A percentile compares a stretch with the other conserved stretches of the same genome.
Evolutionary conservation across 2,113 vertebrate genomes (phyloP).

Genomic region (Danio rerio): DNA sequence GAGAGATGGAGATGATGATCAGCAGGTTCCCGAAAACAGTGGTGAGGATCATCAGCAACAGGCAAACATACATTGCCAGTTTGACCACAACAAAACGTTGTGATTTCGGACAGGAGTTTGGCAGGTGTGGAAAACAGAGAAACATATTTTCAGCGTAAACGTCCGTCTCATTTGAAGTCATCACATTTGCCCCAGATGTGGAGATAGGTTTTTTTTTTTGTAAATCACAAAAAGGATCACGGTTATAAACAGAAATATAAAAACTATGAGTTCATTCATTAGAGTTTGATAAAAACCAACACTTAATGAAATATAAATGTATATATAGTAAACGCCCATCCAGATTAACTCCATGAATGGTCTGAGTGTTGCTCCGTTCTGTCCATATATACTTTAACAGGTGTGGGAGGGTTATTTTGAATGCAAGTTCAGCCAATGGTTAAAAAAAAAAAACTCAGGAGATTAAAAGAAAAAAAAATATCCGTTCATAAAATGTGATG

Average conservation of each 20-base stretch:
- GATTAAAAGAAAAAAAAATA: background rate
- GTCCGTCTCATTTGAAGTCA: background rate
- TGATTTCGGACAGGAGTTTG: background rate
- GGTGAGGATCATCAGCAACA: conserved; percentile 65
- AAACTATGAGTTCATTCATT: background rate
- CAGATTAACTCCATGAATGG: background rate
- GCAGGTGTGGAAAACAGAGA: conserved; percentile 32
- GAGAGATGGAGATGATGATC: conserved; percentile 57
- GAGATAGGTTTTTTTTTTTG: background rate
- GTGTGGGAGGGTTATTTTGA: too few species aligned
- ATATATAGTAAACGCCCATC: background rate
- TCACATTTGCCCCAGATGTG: background rate
- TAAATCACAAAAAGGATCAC: background rate
- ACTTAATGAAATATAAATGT: background rate
- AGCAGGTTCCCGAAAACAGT: conserved; percentile 58
- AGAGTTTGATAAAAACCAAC: background rate
- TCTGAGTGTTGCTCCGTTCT: background rate
- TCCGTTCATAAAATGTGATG: background rate
- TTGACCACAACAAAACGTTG: background rate
- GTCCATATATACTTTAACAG: background rate
- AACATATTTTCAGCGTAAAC: conserved; percentile 10
- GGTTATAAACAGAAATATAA: background rate
- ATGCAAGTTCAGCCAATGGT: background rate
- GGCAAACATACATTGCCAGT: conserved; percentile 55
- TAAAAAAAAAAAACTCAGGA: background rate